Evolutionary conservation across 2,113 vertebrate species (phyloP).

Genomic region (Marmota monax): DNA sequence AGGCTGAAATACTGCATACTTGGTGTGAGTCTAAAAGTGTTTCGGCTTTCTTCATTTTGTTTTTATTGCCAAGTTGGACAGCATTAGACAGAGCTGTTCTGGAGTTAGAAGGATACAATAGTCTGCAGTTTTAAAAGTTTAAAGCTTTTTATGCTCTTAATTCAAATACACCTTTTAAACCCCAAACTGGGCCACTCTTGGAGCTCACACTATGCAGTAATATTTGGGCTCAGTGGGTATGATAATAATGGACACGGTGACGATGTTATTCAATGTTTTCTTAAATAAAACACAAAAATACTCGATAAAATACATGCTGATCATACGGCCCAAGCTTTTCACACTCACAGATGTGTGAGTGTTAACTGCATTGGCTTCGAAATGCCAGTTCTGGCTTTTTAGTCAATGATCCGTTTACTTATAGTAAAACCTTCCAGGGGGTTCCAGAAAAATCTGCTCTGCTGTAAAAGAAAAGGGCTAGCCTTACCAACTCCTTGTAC

Average conservation of each 20-base stretch:
- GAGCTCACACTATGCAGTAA: not conserved
- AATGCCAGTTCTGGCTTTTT: constrained; percentile 64
- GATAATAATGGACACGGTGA: not conserved
- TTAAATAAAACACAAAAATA: constrained; percentile 22
- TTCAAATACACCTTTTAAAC: constrained; percentile 63
- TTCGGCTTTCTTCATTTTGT: constrained; percentile 79
- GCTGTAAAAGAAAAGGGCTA: constrained; percentile 23
- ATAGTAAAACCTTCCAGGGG: constrained; percentile 59
- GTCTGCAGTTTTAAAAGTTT: constrained; percentile 75
- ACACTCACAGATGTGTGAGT: constrained; percentile 30
- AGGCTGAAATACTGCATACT: constrained; percentile 80
- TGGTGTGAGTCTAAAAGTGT: constrained; percentile 78
- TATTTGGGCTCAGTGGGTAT: not conserved
- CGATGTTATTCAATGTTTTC: not conserved
- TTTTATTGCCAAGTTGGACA: constrained; percentile 83
- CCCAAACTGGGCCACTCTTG: not conserved
- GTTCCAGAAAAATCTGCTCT: constrained; percentile 35
- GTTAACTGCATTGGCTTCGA: constrained; percentile 74
- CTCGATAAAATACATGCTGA: constrained; percentile 18
- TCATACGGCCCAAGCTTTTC: constrained; percentile 15
- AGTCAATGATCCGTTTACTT: constrained; percentile 67
- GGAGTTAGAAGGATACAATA: constrained; percentile 72
- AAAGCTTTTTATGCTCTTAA: constrained; percentile 60
- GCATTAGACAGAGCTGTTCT: constrained; percentile 72
- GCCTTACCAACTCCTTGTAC: not conserved